Conservation (phyloP, 2,888 invertebrate species). For the Aethes cnicana region DNA sequence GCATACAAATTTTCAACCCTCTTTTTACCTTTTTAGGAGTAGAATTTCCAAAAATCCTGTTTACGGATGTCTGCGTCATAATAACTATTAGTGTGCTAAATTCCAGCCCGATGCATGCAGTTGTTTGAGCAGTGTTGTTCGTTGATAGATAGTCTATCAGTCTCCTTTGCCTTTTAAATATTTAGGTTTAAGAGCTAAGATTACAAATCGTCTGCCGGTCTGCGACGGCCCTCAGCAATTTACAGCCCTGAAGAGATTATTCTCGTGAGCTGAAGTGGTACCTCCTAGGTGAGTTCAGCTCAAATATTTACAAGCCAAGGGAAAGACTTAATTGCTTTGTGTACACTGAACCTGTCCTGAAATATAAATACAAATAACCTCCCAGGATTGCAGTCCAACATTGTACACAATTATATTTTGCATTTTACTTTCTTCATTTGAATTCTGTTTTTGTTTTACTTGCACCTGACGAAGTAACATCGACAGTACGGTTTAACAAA, state of each 20-base stretch:
- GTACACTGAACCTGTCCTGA: constrained; percentile 27
- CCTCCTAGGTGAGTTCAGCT: constrained; percentile 34
- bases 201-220: not conserved
- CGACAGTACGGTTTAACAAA: not conserved
- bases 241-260: constrained; percentile 10
- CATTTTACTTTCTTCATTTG: not conserved
- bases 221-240: not conserved
- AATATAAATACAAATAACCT: constrained; percentile 29
- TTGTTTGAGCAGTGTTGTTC: constrained; percentile 18
- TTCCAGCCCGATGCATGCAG: too few relatives aligned
- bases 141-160: too few relatives aligned
- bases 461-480: not conserved
- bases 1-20: too few relatives aligned
- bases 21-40: too few relatives aligned
- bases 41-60: too few relatives aligned
- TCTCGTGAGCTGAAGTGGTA: constrained; percentile 24
- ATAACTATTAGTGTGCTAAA: too few relatives aligned
- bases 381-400: constrained; percentile 4
- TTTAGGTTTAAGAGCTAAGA: too few relatives aligned
- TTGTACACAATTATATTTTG: constrained; percentile 3
- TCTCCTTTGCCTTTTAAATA: too few relatives aligned
- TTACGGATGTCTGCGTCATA: too few relatives aligned
- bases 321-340: constrained; percentile 29
- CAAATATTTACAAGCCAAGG: constrained; percentile 35
- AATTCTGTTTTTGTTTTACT: constrained; percentile 3